Conservation (phyloP, 1,140 invertebrate genomes). For the Galleria mellonella region DNA sequence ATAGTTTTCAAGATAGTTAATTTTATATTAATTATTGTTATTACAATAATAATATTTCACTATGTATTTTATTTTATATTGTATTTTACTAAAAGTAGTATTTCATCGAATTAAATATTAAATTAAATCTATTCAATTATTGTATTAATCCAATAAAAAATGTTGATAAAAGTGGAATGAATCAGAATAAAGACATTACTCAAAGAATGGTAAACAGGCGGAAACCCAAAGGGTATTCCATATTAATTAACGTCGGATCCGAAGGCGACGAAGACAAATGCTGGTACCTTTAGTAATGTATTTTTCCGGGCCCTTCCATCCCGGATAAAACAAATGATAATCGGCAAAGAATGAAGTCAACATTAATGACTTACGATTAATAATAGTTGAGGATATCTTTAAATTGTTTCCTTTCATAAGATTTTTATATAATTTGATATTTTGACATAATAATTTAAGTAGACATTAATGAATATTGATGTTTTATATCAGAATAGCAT, state of each 20-base stretch:
- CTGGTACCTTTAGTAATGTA: conserved; percentile 59
- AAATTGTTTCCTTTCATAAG: no score
- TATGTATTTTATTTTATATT: no score
- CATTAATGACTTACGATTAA: conserved; percentile 64
- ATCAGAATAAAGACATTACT: conserved; percentile 59
- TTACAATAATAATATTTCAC: no score
- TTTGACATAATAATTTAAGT: no score
- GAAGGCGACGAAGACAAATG: conserved; percentile 70
- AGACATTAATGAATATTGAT: no score
- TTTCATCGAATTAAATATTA: no score
- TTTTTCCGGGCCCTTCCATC: conserved; percentile 57
- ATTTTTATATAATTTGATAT: no score
- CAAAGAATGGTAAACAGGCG: conserved; percentile 55
- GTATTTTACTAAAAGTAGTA: no score
- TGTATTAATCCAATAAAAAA: not conserved
- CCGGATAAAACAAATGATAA: conserved; percentile 70
- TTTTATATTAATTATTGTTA: no score
- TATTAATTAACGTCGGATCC: conserved; percentile 67
- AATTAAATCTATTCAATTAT: no score
- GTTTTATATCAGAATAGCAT: no score
- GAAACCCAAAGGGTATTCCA: conserved; percentile 67
- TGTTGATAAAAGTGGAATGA: conserved; percentile 2
- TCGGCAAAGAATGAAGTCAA: conserved; percentile 71
- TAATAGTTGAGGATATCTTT: conserved; percentile 21
- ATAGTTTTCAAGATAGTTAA: no score